Percentiles rank a stretch among this genome's conserved stretches.
Evolutionary conservation across 92 coral and sea anemone genomes (phyloP).

Genomic region (Chrysogorgia sp.): DNA sequence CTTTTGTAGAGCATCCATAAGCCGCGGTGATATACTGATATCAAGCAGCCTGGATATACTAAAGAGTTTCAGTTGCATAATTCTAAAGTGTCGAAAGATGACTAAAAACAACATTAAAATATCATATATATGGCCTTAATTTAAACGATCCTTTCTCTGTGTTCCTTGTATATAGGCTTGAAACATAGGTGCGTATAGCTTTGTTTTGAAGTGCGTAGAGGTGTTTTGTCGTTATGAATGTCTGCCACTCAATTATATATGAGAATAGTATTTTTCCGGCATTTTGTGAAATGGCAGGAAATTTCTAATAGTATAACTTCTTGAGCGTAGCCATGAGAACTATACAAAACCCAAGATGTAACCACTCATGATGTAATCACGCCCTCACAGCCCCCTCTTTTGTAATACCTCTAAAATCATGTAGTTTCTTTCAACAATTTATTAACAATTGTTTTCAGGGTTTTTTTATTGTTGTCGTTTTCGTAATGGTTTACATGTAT

Average conservation of each 20-base stretch:
- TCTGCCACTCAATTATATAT: neutral
- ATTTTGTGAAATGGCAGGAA: neutral
- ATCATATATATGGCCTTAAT: too few relatives aligned
- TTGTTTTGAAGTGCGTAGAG: neutral
- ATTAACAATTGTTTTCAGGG: neutral
- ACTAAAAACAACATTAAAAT: neutral
- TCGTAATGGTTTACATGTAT: neutral
- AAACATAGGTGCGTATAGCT: neutral
- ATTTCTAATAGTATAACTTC: neutral
- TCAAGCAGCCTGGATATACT: too few relatives aligned
- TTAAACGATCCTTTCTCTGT: too few relatives aligned
- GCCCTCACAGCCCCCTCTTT: neutral
- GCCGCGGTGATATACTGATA: too few relatives aligned
- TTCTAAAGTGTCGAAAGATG: neutral
- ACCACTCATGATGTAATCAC: neutral
- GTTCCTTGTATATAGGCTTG: neutral
- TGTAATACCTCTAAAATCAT: too few relatives aligned
- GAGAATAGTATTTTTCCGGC: neutral
- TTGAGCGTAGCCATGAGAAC: neutral
- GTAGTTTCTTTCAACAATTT: too few relatives aligned
- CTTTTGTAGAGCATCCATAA: too few relatives aligned
- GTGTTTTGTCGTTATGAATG: constrained; percentile 1
- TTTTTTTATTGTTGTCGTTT: neutral
- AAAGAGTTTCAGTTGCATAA: neutral
- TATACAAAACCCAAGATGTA: constrained; percentile 4